These are phyloP conservation scores for Trinectes maculatus DNA, from an alignment of 2,113 vertebrate genomes.

Conservation along the genomic window DNA sequence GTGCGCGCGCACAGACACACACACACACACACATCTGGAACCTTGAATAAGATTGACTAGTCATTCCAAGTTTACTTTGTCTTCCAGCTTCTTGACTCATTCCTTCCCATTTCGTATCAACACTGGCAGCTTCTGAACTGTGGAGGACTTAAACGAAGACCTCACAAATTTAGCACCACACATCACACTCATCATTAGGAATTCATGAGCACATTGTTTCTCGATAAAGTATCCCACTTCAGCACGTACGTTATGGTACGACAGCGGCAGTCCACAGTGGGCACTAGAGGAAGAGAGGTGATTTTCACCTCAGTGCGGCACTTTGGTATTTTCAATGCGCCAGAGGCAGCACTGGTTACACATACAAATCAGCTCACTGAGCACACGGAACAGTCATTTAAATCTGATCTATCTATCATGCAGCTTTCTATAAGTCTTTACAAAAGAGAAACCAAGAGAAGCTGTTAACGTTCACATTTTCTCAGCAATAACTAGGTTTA, in stretches of 20 bases:
- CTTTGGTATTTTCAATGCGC: slow-evolving; percentile 46
- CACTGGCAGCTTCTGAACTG: slow-evolving; percentile 34
- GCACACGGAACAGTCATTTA: slow-evolving; percentile 2
- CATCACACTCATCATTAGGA: slow-evolving; percentile 9
- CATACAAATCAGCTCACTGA: slow-evolving; percentile 48
- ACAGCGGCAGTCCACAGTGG: slow-evolving; percentile 1
- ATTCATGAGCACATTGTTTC: slow-evolving; percentile 1
- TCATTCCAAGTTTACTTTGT: slow-evolving; percentile 63
- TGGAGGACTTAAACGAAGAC: slow-evolving; percentile 31
- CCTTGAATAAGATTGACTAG: slow-evolving; percentile 37
- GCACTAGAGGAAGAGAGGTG: slow-evolving; percentile 15
- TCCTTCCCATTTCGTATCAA: slow-evolving; percentile 61
- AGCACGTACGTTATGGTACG: slow-evolving; percentile 16
- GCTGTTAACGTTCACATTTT: slow-evolving; percentile 31
- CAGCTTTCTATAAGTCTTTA: neutral
- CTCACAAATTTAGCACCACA: neutral
- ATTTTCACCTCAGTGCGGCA: slow-evolving; percentile 49
- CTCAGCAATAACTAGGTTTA: neutral
- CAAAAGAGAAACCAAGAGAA: slow-evolving; percentile 2
- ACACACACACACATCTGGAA: slow-evolving; percentile 62
- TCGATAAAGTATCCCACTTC: slow-evolving; percentile 12
- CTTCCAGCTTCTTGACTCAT: slow-evolving; percentile 71
- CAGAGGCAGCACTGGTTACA: slow-evolving; percentile 27
- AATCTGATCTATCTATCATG: neutral
- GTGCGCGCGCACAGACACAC: slow-evolving; percentile 8